Evolutionary conservation across 2,888 invertebrate species (phyloP), one percentile per base, ranked within the genome.

Genomic region (Cantharis flavilabris): DNA sequence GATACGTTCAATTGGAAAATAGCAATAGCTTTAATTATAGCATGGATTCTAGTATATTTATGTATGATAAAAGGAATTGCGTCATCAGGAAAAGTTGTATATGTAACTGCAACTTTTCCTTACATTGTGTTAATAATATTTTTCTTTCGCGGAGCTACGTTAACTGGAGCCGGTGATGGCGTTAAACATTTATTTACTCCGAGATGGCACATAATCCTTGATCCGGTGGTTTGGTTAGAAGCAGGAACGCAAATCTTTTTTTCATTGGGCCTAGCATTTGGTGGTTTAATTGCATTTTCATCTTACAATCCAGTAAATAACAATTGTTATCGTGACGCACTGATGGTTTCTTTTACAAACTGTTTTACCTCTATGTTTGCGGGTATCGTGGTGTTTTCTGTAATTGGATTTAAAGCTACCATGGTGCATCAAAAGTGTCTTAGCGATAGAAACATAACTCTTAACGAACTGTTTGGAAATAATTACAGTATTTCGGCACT

Each of bases 21-120:
- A 84, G 95, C 95, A 1, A 87, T 97, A 62, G 95, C 97, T 13
- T 90, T 98, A 65, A 90, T 97, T 10, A 91, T 96, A 3, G 97
- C 98, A 23, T 98, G 98, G 98, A 93, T 96, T 75, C 91, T 98
- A 16, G 97, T 98, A 80, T 98, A 98, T 88, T 91, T 98, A 88
- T 98, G 98, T 89, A 98, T 98, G 95, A 97, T 98, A 83, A 98
- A 98, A 88, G 98, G 98, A 72, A 98, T 98, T 80, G 98, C 98
- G 1, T 97, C 97, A 5, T 98, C 98, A 0, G 97, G 98, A 74
- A 98, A 98, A 91, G 97, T 98, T 70, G 97, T 98, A 79, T 98
- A 98, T 87, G 95, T 98, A 76, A 98, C 98, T 2, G 98, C 98
- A 1, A 97, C 97, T 0, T 98, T 98, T 87, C 98, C 98, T 0